These are phyloP conservation scores for Formicarius rufipectus DNA, from an alignment of 2,113 vertebrate genomes.

Conservation along the genomic window DNA sequence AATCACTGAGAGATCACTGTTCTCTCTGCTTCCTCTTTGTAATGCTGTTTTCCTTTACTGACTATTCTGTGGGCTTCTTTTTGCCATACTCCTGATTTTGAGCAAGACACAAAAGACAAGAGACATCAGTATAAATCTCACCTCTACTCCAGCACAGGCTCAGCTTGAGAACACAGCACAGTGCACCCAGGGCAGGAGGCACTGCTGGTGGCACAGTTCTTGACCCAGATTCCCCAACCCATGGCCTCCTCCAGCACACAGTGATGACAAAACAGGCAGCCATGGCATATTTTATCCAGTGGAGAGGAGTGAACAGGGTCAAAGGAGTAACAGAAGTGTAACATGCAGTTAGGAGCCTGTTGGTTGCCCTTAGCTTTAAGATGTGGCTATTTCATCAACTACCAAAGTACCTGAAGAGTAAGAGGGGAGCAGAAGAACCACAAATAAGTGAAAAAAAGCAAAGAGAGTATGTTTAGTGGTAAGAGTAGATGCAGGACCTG, in stretches of 20 bases:
- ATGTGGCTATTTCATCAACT: background rate
- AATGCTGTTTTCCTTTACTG: background rate
- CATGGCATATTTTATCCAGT: fast-evolving
- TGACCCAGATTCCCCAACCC: background rate
- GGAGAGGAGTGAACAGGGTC: background rate
- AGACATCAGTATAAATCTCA: background rate
- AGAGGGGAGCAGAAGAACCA: background rate
- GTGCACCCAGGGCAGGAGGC: background rate
- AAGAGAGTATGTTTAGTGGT: background rate
- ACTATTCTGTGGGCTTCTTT: background rate
- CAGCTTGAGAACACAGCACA: background rate
- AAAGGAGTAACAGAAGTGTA: background rate
- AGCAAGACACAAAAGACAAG: background rate
- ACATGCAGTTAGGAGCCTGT: fast-evolving
- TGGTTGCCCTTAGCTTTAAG: background rate
- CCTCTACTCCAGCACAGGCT: background rate
- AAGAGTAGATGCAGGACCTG: background rate
- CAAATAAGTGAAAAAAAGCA: background rate
- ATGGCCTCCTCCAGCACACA: fast-evolving
- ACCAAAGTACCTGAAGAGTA: background rate
- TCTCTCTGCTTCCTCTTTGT: background rate
- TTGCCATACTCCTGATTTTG: background rate
- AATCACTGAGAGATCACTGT: background rate
- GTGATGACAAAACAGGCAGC: background rate
- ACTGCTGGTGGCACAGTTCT: background rate